These are phyloP conservation scores for Dreissena rostriformis DNA, from an alignment of 1,140 invertebrate genomes.

Conservation along the genomic window DNA sequence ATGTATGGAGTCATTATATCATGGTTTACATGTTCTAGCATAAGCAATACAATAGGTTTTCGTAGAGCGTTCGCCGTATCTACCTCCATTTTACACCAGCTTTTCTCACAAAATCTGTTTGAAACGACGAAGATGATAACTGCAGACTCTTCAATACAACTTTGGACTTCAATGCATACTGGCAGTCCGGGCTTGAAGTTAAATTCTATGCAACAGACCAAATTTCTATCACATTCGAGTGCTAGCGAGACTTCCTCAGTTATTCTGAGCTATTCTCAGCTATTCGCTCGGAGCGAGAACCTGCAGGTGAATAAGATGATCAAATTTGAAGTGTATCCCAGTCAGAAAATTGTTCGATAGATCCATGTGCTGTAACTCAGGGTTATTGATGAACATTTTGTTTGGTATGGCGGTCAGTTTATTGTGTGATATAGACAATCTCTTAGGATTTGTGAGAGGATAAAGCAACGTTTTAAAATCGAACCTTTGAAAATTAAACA, in stretches of 20 bases:
- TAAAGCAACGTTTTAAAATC: too few relatives aligned
- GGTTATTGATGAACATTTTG: too few relatives aligned
- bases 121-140: slow-evolving; percentile 7
- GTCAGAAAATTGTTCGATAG: too few relatives aligned
- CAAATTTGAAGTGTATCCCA: too few relatives aligned
- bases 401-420: too few relatives aligned
- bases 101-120: slow-evolving; percentile 10
- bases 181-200: not conserved
- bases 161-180: not conserved
- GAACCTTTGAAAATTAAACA: too few relatives aligned
- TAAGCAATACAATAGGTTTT: slow-evolving; percentile 1
- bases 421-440: too few relatives aligned
- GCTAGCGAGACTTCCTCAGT: not conserved
- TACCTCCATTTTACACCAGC: slow-evolving; percentile 7
- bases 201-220: not conserved
- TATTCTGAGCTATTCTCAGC: too few relatives aligned
- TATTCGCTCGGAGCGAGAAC: too few relatives aligned
- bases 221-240: not conserved
- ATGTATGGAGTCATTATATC: not conserved
- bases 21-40: not conserved
- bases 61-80: slow-evolving; percentile 5
- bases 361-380: too few relatives aligned
- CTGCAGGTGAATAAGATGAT: too few relatives aligned
- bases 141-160: not conserved
- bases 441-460: too few relatives aligned